phyloP scores from a whole-genome alignment of 2,113 vertebrate species.

The Aix galericulata region DNA sequence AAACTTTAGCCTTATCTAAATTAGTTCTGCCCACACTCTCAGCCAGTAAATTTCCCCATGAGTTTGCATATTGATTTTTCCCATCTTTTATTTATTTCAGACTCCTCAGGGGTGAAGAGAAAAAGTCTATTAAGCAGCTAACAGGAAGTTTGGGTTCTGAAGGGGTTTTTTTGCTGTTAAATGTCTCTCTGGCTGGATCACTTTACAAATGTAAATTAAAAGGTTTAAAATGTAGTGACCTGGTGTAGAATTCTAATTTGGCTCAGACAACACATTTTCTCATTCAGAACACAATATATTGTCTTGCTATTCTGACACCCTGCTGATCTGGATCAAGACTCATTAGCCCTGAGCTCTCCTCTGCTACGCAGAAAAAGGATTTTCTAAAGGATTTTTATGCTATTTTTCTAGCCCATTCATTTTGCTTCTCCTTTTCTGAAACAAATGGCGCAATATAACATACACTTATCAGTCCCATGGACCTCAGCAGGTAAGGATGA shows the following conservation, averaged over 20 bases:
- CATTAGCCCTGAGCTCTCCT: neutral
- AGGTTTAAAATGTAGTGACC: neutral
- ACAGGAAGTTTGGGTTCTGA: neutral
- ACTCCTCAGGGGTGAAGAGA: constrained; percentile 7
- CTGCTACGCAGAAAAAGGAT: neutral
- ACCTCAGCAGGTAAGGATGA: neutral
- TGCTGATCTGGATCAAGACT: neutral
- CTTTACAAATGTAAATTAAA: constrained; percentile 18
- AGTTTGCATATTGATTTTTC: constrained; percentile 60
- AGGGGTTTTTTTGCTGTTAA: neutral
- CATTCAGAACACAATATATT: neutral
- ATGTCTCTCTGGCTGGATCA: neutral
- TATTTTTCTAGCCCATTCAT: neutral
- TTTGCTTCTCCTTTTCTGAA: neutral
- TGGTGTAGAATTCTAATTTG: neutral
- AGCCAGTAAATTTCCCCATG: constrained; percentile 41
- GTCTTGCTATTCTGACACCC: neutral
- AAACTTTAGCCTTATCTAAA: constrained; percentile 46
- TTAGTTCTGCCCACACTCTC: constrained; percentile 26
- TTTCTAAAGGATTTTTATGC: neutral
- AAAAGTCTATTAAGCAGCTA: constrained; percentile 28
- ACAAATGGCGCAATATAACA: neutral
- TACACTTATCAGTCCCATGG: neutral
- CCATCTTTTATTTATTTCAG: constrained; percentile 63
- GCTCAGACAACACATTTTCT: neutral